These are phyloP conservation scores for Clamator glandarius DNA, from an alignment of 2,797 vertebrate species.

Conservation along the genomic window DNA sequence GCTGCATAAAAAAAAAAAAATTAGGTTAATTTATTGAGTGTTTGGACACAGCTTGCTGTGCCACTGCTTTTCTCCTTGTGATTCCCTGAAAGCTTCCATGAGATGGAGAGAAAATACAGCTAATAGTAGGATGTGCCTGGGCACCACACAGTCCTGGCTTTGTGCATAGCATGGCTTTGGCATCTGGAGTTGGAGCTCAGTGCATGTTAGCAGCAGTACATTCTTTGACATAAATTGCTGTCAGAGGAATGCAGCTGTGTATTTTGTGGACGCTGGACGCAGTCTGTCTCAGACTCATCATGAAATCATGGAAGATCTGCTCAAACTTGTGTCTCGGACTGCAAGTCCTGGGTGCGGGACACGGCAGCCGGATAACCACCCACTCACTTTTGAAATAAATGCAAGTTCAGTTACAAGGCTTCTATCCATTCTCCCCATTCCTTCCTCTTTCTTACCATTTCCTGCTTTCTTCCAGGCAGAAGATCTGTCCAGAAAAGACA, in stretches of 20 bases:
- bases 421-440: neutral
- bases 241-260: neutral
- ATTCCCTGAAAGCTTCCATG: neutral
- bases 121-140: neutral
- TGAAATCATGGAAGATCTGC: neutral
- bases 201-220: neutral
- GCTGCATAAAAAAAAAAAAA: constrained; percentile 11
- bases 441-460: neutral
- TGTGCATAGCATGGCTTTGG: neutral
- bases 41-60: neutral
- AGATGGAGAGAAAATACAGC: neutral
- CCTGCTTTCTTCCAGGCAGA: neutral
- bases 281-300: fast-evolving
- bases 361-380: fast-evolving
- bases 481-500: neutral
- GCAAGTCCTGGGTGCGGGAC: neutral
- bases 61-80: neutral
- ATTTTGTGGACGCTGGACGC: neutral
- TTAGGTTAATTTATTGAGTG: neutral
- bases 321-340: neutral
- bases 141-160: neutral
- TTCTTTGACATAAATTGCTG: neutral
- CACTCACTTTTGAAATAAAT: neutral
- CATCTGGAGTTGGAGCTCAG: neutral
- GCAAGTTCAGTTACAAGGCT: neutral